Evolutionary conservation across 2,888 invertebrate species (phyloP), one percentile per base, ranked within the genome.

Genomic region (Ochropleura leucogaster): DNA sequence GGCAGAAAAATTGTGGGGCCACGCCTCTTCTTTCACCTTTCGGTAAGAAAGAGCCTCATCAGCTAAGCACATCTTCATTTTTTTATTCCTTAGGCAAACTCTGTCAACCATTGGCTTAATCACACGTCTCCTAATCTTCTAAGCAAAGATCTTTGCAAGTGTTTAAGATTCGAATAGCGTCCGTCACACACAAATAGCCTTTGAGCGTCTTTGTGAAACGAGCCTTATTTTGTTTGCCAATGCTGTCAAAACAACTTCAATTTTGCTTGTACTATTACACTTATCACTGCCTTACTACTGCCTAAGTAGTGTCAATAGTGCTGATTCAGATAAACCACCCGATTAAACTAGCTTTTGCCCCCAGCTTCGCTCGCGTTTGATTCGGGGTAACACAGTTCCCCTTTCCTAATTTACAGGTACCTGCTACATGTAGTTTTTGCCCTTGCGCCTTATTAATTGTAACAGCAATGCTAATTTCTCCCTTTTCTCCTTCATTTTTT

Each of bases 1-100:
- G 83, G 85, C 83, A 80, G 77, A 86, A 85, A 88, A 82, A 85
- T 85, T 74, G 87, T 87, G 83, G 86, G 88, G 87, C 89, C 46
- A 73, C 68, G 70, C 59, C 40, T 40, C 59, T 16, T 40, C 30
- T 30, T 30, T 30, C 30, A 59, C 16, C 30, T 59, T 40, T 59
- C 16, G 4, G 57, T 40, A 16, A 59, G 30, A 40, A 40, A 16
- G 14, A 40, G 40, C 59, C 30, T 12, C 12, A 3, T 9, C 16
- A 59, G 59, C 8, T 16, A 40, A 59, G 30, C 30, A 8, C 57
- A 40, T 9, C 57, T 59, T 59, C 57, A 4, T 57, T 16, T 57
- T 57, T 57, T 3, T 14, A 30, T 8, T 1, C 3, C 8, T 59
- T 30, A 16, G 8, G 4, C 16, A 59, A 40, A 40, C 30, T 20